Conservation (phyloP, 1,140 invertebrate genomes). For the Drosophila novamexicana region DNA sequence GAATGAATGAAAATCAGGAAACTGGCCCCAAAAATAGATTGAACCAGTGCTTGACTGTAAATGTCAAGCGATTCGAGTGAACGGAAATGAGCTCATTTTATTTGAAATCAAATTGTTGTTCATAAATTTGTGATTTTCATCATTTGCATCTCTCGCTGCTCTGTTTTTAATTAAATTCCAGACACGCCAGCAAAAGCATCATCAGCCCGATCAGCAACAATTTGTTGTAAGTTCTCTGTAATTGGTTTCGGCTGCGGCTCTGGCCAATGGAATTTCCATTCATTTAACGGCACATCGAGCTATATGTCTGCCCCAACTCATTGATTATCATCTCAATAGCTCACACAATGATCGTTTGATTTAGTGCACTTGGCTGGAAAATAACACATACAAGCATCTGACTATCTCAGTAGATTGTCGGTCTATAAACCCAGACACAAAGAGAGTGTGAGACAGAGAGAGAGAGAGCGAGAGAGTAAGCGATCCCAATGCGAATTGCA, state of each 20-base stretch:
- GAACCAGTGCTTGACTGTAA: slow-evolving; percentile 41
- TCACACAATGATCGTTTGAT: slow-evolving; percentile 68
- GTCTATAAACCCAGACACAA: slow-evolving; percentile 15
- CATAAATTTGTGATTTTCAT: slow-evolving; percentile 60
- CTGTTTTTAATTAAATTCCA: slow-evolving; percentile 79
- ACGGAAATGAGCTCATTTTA: slow-evolving; percentile 81
- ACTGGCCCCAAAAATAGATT: slow-evolving; percentile 34
- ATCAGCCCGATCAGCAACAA: slow-evolving; percentile 49
- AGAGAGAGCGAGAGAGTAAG: not conserved
- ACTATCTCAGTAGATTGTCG: slow-evolving; percentile 18
- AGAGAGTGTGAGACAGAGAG: not conserved
- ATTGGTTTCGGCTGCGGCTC: slow-evolving; percentile 44
- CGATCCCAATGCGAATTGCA: not conserved
- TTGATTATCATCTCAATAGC: slow-evolving; percentile 69
- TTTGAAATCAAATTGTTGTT: slow-evolving; percentile 53
- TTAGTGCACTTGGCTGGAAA: slow-evolving; percentile 64
- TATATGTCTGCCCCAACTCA: slow-evolving; percentile 36
- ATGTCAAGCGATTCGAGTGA: slow-evolving; percentile 64
- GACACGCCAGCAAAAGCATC: slow-evolving; percentile 54
- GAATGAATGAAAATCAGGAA: slow-evolving; percentile 67
- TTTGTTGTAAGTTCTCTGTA: slow-evolving; percentile 68
- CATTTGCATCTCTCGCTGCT: slow-evolving; percentile 20
- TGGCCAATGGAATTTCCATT: slow-evolving; percentile 72
- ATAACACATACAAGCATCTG: slow-evolving; percentile 41
- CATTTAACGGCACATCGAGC: slow-evolving; percentile 70